Percentiles rank a stretch among this genome's conserved stretches.
These are phyloP conservation scores for Sanderia malayensis DNA, from an alignment of 30 jellyfish, hydroid and myxozoan species.

Conservation along the genomic window DNA sequence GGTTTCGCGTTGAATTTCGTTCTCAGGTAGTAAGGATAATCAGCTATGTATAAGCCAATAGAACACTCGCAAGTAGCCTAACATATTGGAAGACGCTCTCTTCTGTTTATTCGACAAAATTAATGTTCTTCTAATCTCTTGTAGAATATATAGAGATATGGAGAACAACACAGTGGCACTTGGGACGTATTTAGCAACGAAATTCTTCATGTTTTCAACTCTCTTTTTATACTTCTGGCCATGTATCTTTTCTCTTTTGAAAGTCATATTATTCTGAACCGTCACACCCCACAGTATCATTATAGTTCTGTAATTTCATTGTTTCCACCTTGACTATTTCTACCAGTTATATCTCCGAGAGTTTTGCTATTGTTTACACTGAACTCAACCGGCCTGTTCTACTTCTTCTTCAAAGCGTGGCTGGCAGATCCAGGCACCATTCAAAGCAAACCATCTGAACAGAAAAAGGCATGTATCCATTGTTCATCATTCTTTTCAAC, in stretches of 20 bases:
- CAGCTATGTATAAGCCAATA: too few relatives aligned
- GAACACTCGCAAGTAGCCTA: too few relatives aligned
- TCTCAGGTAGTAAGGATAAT: too few relatives aligned
- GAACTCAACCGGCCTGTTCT: slow-evolving; percentile 64
- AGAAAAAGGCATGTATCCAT: slow-evolving; percentile 95
- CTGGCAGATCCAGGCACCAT: slow-evolving; percentile 81
- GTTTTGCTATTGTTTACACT: slow-evolving; percentile 52
- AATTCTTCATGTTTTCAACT: slow-evolving; percentile 78
- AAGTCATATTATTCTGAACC: background rate
- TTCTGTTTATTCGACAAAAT: too few relatives aligned
- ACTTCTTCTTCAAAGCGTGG: slow-evolving; percentile 76
- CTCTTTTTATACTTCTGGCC: slow-evolving; percentile 91
- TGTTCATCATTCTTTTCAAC: too few relatives aligned
- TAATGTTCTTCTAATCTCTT: too few relatives aligned
- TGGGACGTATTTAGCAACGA: slow-evolving; percentile 90
- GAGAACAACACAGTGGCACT: slow-evolving; percentile 84
- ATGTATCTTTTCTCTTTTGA: slow-evolving; percentile 59
- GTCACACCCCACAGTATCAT: background rate
- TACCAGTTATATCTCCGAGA: slow-evolving; percentile 35
- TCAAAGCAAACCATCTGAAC: slow-evolving; percentile 73
- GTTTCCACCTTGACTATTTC: slow-evolving; percentile 27
- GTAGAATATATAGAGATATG: slow-evolving; percentile 73
- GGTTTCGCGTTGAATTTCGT: slow-evolving; percentile 35
- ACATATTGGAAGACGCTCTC: too few relatives aligned
- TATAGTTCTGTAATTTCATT: background rate